A percentile compares a stretch with the other conserved stretches of the same genome.
These are phyloP conservation scores for Nautilus pompilius DNA, from an alignment of 1,140 invertebrate species.

Conservation along the genomic window DNA sequence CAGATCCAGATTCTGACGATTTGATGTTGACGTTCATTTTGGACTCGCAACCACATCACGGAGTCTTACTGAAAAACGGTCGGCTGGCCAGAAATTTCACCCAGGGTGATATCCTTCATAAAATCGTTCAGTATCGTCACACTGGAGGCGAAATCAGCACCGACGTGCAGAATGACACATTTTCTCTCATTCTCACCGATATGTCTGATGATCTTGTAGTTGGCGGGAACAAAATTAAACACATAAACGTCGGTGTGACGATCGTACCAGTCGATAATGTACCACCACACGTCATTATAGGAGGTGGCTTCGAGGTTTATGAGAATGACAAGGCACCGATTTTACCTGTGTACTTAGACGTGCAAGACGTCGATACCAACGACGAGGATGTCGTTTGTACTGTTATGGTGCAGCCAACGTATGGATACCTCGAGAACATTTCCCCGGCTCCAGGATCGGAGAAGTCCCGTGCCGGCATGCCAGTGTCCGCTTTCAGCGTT, in stretches of 20 bases:
- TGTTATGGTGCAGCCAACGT: constrained; percentile 45
- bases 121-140: constrained; percentile 47
- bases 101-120: constrained; percentile 42
- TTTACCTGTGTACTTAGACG: constrained; percentile 41
- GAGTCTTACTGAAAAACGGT: constrained; percentile 37
- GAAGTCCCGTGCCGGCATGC: constrained; percentile 42
- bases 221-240: constrained; percentile 37
- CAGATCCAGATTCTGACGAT: constrained; percentile 48
- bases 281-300: constrained; percentile 32
- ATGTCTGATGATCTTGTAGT: constrained; percentile 40
- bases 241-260: constrained; percentile 39
- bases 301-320: constrained; percentile 37
- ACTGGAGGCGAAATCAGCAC: constrained; percentile 48
- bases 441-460: constrained; percentile 49
- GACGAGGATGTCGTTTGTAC: constrained; percentile 51
- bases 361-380: constrained; percentile 50
- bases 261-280: constrained; percentile 51
- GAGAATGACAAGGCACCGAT: constrained; percentile 51
- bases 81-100: constrained; percentile 42
- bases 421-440: constrained; percentile 55
- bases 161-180: constrained; percentile 36
- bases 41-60: constrained; percentile 36
- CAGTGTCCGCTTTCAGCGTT: constrained; percentile 49
- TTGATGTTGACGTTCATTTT: constrained; percentile 44
- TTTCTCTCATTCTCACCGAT: constrained; percentile 48